Percentiles rank a stretch among this genome's conserved stretches.
Conservation (phyloP, 2,113 vertebrate genomes). For the Corythornis vintsioides region DNA sequence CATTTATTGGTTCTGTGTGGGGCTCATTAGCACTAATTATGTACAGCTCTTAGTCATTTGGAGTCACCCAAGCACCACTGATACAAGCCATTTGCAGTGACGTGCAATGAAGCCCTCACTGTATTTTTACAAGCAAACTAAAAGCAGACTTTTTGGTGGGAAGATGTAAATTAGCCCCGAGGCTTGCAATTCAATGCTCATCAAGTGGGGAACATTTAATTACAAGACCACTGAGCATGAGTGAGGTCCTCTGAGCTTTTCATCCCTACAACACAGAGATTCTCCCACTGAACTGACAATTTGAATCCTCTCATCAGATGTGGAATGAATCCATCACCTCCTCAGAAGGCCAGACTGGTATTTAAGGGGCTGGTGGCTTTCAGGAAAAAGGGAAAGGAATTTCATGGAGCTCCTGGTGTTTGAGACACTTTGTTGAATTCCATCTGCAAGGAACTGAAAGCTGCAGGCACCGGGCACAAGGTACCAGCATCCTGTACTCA, state of each 20-base stretch:
- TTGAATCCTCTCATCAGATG: not conserved
- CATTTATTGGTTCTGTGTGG: not conserved
- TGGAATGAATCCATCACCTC: not conserved
- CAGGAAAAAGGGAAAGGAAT: not conserved
- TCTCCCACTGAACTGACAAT: not conserved
- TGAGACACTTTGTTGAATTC: not conserved
- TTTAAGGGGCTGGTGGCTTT: not conserved
- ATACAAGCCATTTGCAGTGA: constrained; percentile 51
- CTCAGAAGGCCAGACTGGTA: not conserved
- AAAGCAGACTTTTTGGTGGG: constrained; percentile 61
- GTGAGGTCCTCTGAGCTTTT: constrained; percentile 23
- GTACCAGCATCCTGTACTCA: not conserved
- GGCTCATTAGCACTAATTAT: constrained; percentile 54
- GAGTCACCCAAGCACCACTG: constrained; percentile 44
- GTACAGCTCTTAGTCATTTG: constrained; percentile 42
- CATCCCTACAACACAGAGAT: not conserved
- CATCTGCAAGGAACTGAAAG: not conserved
- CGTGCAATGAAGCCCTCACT: constrained; percentile 15
- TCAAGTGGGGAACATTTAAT: constrained; percentile 67
- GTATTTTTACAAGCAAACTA: constrained; percentile 44
- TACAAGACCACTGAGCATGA: constrained; percentile 50
- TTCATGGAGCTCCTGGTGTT: not conserved
- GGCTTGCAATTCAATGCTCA: constrained; percentile 44
- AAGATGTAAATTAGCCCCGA: constrained; percentile 62
- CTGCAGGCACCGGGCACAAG: not conserved